phyloP scores from a whole-genome alignment of 2,888 invertebrate genomes.

The Quadroppia sp. region DNA sequence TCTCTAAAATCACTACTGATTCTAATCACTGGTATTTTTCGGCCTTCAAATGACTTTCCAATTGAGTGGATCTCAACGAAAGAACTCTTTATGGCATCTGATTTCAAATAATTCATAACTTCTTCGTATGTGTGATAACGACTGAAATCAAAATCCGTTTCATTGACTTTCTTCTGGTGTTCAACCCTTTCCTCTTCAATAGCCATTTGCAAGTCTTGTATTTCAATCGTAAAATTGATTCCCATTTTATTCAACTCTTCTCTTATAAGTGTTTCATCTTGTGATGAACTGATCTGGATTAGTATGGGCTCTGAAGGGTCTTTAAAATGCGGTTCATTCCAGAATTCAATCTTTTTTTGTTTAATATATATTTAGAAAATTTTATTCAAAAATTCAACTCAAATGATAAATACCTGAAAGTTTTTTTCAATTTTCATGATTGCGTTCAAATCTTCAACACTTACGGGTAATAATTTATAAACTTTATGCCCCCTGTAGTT shows the following conservation, averaged over 20 bases:
- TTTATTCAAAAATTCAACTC: neutral
- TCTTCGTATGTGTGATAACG: conserved; percentile 38
- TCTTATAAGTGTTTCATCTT: neutral
- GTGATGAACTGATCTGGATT: neutral
- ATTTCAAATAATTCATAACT: neutral
- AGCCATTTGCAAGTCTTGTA: conserved; percentile 21
- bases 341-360: conserved; percentile 43
- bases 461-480: neutral
- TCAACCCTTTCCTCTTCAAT: conserved; percentile 33
- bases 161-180: neutral
- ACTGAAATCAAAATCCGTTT: conserved; percentile 11
- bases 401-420: neutral
- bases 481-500: conserved; percentile 1
- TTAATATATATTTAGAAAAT: no score
- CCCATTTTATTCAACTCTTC: neutral
- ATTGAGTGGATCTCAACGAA: conserved; percentile 30
- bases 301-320: neutral
- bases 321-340: conserved; percentile 44
- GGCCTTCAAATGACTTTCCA: neutral
- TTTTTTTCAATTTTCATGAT: neutral
- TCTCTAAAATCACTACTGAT: conserved; percentile 16
- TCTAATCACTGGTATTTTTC: conserved; percentile 24
- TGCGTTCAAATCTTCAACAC: neutral
- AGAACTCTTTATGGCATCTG: neutral
- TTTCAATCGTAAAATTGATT: conserved; percentile 4